Evolutionary conservation across 2,888 invertebrate genomes (phyloP), one percentile per base, ranked within the genome.

Genomic region (Trypoxylon attenuatum): DNA sequence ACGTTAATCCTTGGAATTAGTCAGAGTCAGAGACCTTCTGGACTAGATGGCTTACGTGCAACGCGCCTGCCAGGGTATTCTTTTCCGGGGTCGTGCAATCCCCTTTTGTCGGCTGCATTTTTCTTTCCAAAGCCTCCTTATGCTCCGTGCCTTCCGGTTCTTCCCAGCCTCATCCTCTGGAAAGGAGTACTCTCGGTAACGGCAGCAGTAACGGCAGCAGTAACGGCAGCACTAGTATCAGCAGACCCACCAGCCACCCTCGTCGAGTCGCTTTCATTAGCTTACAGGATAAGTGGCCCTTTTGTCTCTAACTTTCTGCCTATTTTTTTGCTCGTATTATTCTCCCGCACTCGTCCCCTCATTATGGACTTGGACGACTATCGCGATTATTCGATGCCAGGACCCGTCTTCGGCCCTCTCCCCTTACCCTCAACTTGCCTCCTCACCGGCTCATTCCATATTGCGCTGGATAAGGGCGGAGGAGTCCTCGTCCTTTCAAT

Each of bases 1-100:
- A 51, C 54, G 52, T 33, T 70, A 60, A 60, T 65, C 65, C 70
- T 65, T 54, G 60, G 46, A 65, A 65, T 70, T 65, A 59, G 47
- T 62, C 46, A 57, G 42, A 46, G 65, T 61, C 65, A 33, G 33
- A 43, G 29, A 23, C 27, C 33, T 23, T 6, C 5, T 27, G 45
- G 29, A 22, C 25, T 10, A 39, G 51, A 59, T 23, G 47, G 8
- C 46, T 52, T 23, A 43, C 5, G 43, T 13, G 23, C 10, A 33
- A 10, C 13, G n/a, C 13, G 33, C n/a, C 33, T 4, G 13, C 33
- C 8, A 13, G 3, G 1, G 6, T 10, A 33, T 13, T 46, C 16
- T 25, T 13, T 13, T 22, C 25, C 5, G 5, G 15, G 25, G n/a
- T 5, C 25, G 23, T 8, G 45, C 10, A 23, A n/a, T 18, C 33